Evolutionary conservation across 2,888 invertebrate genomes (phyloP).

Genomic region (Thalpophila matura): DNA sequence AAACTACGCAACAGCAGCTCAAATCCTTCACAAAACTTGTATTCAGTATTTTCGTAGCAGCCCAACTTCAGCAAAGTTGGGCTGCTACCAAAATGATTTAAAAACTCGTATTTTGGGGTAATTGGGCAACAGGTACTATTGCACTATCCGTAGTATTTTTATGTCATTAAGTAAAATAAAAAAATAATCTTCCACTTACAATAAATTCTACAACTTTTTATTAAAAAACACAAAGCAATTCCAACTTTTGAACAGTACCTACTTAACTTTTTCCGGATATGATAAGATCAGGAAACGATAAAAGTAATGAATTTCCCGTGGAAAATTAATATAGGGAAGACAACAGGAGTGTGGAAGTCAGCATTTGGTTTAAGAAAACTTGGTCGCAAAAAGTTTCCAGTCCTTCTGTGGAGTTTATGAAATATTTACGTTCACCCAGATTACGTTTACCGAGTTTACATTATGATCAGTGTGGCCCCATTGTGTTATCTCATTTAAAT

Average conservation of each 20-base stretch:
- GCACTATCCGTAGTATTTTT: too few relatives aligned
- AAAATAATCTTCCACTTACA: not conserved
- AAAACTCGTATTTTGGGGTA: too few relatives aligned
- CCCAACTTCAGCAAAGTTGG: too few relatives aligned
- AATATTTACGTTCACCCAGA: slow-evolving; percentile 62
- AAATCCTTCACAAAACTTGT: too few relatives aligned
- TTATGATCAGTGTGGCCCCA: slow-evolving; percentile 64
- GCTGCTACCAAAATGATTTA: too few relatives aligned
- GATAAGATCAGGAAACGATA: slow-evolving; percentile 37
- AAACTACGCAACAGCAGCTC: not conserved
- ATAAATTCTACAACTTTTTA: not conserved
- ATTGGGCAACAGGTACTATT: too few relatives aligned
- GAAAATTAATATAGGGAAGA: slow-evolving; percentile 35
- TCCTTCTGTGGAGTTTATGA: slow-evolving; percentile 48
- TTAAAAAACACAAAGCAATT: slow-evolving; percentile 19
- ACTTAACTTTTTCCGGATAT: slow-evolving; percentile 33
- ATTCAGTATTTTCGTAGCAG: too few relatives aligned
- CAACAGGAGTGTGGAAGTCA: slow-evolving; percentile 24
- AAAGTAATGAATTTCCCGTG: slow-evolving; percentile 36
- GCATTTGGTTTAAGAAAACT: slow-evolving; percentile 53
- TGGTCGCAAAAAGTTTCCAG: slow-evolving; percentile 47
- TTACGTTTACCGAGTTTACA: slow-evolving; percentile 67
- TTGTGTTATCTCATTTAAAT: slow-evolving; percentile 67
- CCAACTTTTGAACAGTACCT: slow-evolving; percentile 21
- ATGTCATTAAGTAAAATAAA: too few relatives aligned